These are phyloP conservation scores for Coilia nasus DNA, from an alignment of 2,797 vertebrate genomes.

Conservation along the genomic window DNA sequence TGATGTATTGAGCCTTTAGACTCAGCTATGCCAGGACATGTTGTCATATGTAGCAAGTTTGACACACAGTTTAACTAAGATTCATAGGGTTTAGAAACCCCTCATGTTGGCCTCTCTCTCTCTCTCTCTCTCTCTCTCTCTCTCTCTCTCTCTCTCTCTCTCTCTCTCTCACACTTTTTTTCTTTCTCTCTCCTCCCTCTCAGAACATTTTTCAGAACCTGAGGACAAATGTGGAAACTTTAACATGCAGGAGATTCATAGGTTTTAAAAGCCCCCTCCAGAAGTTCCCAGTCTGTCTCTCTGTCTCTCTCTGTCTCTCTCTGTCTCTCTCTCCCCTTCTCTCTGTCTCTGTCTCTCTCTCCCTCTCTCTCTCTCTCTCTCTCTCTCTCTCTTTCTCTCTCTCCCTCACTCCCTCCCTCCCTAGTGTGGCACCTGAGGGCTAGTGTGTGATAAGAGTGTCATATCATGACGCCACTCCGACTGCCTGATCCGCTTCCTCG, in stretches of 20 bases:
- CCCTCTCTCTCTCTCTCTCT: neutral
- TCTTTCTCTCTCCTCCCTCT: too few species aligned
- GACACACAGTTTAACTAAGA: too few species aligned
- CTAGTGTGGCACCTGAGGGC: neutral
- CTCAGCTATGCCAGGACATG: neutral
- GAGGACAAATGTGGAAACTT: neutral
- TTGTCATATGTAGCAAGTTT: too few species aligned
- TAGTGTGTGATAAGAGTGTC: neutral
- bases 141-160: too few species aligned
- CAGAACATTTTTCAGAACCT: neutral
- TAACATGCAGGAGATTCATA: neutral
- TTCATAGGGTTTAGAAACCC: too few species aligned
- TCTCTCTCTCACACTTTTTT: too few species aligned
- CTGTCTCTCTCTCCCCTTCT: neutral
- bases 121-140: too few species aligned
- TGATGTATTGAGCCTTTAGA: neutral
- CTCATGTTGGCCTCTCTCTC: too few species aligned
- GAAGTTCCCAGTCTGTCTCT: too few species aligned
- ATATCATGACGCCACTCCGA: neutral
- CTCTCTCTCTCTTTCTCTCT: neutral
- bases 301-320: neutral
- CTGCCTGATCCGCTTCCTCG: neutral
- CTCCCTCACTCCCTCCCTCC: conserved; percentile 47
- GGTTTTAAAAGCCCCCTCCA: neutral
- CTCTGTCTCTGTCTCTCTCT: neutral